A percentile compares a stretch with the other conserved stretches of the same genome.
Evolutionary conservation across 2,797 vertebrate species (phyloP).

Genomic region (Tragelaphus oryx): DNA sequence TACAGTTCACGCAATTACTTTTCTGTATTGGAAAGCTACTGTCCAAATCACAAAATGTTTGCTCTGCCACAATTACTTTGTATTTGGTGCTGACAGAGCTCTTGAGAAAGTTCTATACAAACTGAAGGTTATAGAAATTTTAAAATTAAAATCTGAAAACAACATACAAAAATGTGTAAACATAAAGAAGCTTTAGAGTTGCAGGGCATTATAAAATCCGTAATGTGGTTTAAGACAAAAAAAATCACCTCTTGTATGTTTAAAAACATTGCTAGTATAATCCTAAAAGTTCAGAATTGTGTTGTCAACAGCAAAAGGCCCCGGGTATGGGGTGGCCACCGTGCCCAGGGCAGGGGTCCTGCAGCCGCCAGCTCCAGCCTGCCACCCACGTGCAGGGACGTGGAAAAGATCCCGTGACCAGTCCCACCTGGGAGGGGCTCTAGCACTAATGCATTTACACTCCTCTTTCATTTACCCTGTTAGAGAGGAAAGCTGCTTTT

Average conservation of each 20-base stretch:
- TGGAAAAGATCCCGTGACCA: background rate
- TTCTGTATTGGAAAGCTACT: constrained; percentile 37
- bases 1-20: constrained; percentile 14
- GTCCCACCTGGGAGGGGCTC: background rate
- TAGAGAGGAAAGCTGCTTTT: constrained; percentile 57
- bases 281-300: background rate
- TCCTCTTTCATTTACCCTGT: constrained; percentile 44
- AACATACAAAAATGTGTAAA: constrained; percentile 77
- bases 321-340: background rate
- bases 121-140: constrained; percentile 67
- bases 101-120: constrained; percentile 44
- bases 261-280: constrained; percentile 4
- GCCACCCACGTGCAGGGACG: background rate
- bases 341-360: background rate
- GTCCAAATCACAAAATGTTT: constrained; percentile 36
- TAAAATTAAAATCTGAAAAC: constrained; percentile 69
- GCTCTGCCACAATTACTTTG: constrained; percentile 66
- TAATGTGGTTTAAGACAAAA: constrained; percentile 16
- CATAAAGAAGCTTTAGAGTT: constrained; percentile 63
- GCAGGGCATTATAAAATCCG: constrained; percentile 53
- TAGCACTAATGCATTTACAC: constrained; percentile 17
- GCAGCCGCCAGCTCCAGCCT: background rate
- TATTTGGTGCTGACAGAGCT: constrained; percentile 66
- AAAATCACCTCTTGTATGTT: background rate
- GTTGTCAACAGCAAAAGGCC: constrained; percentile 27